phyloP scores from a whole-genome alignment of 2,113 vertebrate genomes.

The Struthidea cinerea region DNA sequence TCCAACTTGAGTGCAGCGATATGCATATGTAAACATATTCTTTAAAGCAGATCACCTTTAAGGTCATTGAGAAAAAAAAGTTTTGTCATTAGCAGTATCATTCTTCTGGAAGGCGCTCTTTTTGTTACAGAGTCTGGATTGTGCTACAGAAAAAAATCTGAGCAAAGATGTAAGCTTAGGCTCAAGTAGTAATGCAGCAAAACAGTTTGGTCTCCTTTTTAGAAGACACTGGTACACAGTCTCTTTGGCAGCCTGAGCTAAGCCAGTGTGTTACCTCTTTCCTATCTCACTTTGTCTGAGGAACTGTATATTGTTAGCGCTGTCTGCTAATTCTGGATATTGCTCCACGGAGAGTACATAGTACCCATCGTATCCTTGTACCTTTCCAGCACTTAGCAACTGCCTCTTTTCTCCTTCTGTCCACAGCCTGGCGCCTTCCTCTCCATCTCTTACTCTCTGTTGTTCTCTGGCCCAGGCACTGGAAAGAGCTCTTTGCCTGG shows the following conservation, averaged over 20 bases:
- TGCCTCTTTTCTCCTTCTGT: constrained; percentile 98
- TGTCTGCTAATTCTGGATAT: constrained; percentile 98
- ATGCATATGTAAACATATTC: constrained; percentile 99
- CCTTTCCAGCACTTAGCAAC: constrained; percentile 91
- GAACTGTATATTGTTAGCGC: constrained; percentile 96
- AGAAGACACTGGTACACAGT: constrained; percentile 69
- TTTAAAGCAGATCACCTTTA: constrained; percentile 88
- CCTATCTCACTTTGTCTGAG: constrained; percentile 98
- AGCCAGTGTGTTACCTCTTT: constrained; percentile 92
- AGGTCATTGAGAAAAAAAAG: constrained; percentile 83
- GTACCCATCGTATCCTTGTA: constrained; percentile 96
- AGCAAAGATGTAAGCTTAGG: constrained; percentile 81
- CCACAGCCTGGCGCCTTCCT: constrained; percentile 92
- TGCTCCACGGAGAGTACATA: constrained; percentile 98
- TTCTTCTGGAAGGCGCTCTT: constrained; percentile 75
- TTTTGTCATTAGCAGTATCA: constrained; percentile 72
- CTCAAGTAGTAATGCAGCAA: constrained; percentile 82
- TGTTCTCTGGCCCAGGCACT: constrained; percentile 93
- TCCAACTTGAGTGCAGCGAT: constrained; percentile 88
- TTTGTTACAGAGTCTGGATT: constrained; percentile 76
- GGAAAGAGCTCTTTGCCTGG: constrained; percentile 89
- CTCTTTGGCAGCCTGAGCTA: constrained; percentile 79
- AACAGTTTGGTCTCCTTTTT: constrained; percentile 76
- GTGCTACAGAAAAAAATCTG: constrained; percentile 87
- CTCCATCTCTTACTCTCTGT: constrained; percentile 89